phyloP scores from a whole-genome alignment of 2,113 vertebrate species.

The Trachemys scripta region DNA sequence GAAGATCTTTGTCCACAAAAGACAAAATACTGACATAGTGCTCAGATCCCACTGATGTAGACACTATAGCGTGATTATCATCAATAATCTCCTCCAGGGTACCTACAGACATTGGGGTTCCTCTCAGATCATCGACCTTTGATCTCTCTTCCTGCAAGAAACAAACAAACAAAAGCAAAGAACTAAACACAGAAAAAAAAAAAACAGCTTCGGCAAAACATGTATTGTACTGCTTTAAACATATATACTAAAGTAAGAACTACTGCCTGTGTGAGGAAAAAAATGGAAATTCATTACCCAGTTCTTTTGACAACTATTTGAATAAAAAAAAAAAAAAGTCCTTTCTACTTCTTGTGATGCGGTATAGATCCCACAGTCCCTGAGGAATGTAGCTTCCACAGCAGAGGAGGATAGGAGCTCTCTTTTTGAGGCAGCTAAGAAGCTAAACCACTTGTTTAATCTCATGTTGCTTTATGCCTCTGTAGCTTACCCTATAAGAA shows the following conservation, averaged over 20 bases:
- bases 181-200: neutral
- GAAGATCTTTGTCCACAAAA: conserved; percentile 97
- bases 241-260: neutral
- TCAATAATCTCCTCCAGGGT: conserved; percentile 98
- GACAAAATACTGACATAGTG: conserved; percentile 99
- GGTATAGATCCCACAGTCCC: neutral
- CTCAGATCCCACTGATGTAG: conserved; percentile 96
- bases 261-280: neutral
- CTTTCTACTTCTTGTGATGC: neutral
- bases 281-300: neutral
- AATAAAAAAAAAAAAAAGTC: neutral
- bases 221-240: neutral
- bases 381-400: neutral
- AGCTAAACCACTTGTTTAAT: neutral
- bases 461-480: fast-evolving
- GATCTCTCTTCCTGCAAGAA: conserved; percentile 92
- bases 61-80: conserved; percentile 98
- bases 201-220: neutral
- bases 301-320: neutral
- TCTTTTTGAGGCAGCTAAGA: neutral
- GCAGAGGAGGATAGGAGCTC: neutral
- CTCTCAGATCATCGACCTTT: conserved; percentile 96
- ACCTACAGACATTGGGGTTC: conserved; percentile 97
- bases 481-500: fast-evolving
- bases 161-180: neutral